Evolutionary conservation across 2,797 vertebrate genomes (phyloP).

Genomic region (Propithecus deckenii): DNA sequence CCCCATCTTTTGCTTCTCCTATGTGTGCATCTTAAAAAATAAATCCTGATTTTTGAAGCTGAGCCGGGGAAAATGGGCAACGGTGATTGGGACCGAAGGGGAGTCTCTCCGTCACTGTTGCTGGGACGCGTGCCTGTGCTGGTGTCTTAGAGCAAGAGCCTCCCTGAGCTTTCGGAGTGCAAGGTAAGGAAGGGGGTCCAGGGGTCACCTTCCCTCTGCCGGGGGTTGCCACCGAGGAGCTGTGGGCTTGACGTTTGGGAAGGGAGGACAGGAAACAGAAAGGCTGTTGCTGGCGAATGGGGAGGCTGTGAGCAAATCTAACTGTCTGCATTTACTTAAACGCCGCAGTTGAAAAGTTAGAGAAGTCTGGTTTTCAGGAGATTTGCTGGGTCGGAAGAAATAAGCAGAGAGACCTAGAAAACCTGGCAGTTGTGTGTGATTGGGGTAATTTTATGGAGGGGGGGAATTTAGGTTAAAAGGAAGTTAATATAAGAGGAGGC

Average conservation of each 20-base stretch:
- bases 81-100: slow-evolving; percentile 91
- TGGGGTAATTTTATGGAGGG: slow-evolving; percentile 70
- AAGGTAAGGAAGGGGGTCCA: slow-evolving; percentile 91
- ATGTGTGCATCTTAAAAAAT: slow-evolving; percentile 41
- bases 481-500: slow-evolving; percentile 87
- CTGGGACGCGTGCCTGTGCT: slow-evolving; percentile 90
- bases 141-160: slow-evolving; percentile 97
- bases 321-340: slow-evolving; percentile 79
- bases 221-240: slow-evolving; percentile 69
- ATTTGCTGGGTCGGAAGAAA: slow-evolving; percentile 61
- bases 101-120: slow-evolving; percentile 85
- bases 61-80: slow-evolving; percentile 93
- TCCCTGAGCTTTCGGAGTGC: slow-evolving; percentile 95
- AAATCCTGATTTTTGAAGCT: slow-evolving; percentile 92
- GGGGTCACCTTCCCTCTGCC: slow-evolving; percentile 74
- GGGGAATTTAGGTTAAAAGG: slow-evolving; percentile 81
- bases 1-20: slow-evolving; percentile 24
- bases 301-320: slow-evolving; percentile 34
- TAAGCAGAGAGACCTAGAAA: slow-evolving; percentile 71
- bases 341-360: slow-evolving; percentile 86
- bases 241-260: slow-evolving; percentile 60
- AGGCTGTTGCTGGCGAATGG: slow-evolving; percentile 76
- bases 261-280: slow-evolving; percentile 67
- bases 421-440: slow-evolving; percentile 74
- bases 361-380: slow-evolving; percentile 79